phyloP scores from a whole-genome alignment of 53 echinoderm and acorn worm species.

The Arbacia lixula region DNA sequence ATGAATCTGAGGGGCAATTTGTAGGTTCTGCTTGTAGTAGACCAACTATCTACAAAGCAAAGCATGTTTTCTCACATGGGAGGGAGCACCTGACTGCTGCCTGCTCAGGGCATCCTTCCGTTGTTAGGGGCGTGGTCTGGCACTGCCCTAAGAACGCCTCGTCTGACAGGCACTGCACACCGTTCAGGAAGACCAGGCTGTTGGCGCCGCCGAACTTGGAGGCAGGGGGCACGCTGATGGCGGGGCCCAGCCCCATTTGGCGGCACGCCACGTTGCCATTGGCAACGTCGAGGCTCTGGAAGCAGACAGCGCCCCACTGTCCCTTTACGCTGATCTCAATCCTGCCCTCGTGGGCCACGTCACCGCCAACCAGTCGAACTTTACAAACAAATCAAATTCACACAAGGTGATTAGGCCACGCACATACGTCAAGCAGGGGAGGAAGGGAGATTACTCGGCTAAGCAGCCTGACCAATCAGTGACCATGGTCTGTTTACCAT shows the following conservation, averaged over 20 bases:
- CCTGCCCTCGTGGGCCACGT: slow-evolving; percentile 44
- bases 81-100: slow-evolving; percentile 66
- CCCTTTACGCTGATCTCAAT: slow-evolving; percentile 66
- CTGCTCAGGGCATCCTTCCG: slow-evolving; percentile 42
- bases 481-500: too few relatives aligned
- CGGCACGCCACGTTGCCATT: slow-evolving; percentile 71
- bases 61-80: slow-evolving; percentile 39
- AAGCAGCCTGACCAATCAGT: too few relatives aligned
- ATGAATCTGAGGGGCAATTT: too few relatives aligned
- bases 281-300: slow-evolving; percentile 41
- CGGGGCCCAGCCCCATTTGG: slow-evolving; percentile 61
- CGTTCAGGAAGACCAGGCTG: slow-evolving; percentile 57
- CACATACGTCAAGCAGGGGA: too few relatives aligned
- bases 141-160: slow-evolving; percentile 64
- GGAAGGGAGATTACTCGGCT: too few relatives aligned
- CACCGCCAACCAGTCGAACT: slow-evolving; percentile 65
- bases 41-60: too few relatives aligned
- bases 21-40: too few relatives aligned
- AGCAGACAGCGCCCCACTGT: slow-evolving; percentile 73
- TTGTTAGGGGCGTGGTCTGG: slow-evolving; percentile 37
- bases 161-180: slow-evolving; percentile 52
- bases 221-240: slow-evolving; percentile 13
- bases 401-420: too few relatives aligned
- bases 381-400: too few relatives aligned
- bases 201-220: slow-evolving; percentile 33